A percentile compares a stretch with the other conserved stretches of the same genome.
These are phyloP conservation scores for Ceyx margarethae DNA, from an alignment of 2,113 vertebrate species.

Conservation along the genomic window DNA sequence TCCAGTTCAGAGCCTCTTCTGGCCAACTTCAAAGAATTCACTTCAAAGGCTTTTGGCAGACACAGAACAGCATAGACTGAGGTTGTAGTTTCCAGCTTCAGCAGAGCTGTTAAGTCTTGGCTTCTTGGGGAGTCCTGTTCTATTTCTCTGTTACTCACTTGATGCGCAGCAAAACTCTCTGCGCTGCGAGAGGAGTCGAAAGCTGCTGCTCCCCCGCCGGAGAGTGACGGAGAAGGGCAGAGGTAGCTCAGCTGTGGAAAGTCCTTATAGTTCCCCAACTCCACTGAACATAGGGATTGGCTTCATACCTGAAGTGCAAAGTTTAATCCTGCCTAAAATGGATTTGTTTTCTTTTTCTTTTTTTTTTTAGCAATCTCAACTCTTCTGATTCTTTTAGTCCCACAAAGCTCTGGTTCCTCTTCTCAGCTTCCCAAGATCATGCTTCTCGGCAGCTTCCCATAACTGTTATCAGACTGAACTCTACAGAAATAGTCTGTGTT, in stretches of 20 bases:
- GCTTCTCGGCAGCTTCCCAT: not conserved
- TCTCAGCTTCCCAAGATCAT: constrained; percentile 4
- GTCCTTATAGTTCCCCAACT: not conserved
- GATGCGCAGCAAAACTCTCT: not conserved
- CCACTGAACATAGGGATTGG: not conserved
- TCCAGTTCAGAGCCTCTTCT: not conserved
- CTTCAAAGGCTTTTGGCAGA: constrained; percentile 69
- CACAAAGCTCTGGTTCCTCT: constrained; percentile 2
- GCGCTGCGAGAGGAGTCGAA: not conserved
- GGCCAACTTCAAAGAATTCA: constrained; percentile 67
- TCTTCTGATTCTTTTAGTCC: not conserved
- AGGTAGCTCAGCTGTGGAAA: not conserved
- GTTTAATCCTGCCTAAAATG: not conserved
- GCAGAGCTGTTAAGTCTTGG: not conserved
- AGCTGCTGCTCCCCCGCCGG: not conserved
- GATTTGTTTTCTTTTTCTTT: not conserved
- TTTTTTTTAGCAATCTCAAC: not conserved
- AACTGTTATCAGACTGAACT: not conserved
- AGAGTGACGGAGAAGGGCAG: not conserved
- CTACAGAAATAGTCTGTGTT: not conserved
- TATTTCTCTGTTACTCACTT: not conserved
- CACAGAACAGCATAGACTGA: not conserved
- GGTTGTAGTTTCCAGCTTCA: not conserved
- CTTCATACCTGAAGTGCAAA: not conserved
- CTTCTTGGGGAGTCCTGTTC: not conserved